Evolutionary conservation across 2,113 vertebrate genomes (phyloP).

Genomic region (Plectropomus leopardus): DNA sequence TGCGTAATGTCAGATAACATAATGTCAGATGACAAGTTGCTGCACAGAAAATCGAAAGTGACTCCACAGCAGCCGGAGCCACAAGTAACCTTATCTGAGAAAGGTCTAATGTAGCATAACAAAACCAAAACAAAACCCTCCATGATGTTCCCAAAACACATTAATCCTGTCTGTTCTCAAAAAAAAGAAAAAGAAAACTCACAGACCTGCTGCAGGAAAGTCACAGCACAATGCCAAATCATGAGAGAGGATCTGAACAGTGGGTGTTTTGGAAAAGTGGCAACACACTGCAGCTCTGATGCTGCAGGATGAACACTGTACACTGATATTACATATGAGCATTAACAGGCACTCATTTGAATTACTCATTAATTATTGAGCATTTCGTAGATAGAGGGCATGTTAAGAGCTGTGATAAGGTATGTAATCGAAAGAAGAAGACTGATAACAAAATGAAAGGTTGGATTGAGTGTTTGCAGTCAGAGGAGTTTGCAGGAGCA

Average conservation of each 20-base stretch:
- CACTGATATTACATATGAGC: background rate
- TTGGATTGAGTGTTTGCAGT: background rate
- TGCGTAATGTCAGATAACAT: background rate
- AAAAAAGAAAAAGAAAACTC: background rate
- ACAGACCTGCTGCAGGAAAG: slow-evolving; percentile 38
- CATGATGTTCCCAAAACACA: slow-evolving; percentile 48
- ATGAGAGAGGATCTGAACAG: slow-evolving; percentile 10
- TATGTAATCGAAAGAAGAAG: background rate
- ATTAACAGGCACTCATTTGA: background rate
- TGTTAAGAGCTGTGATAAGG: background rate
- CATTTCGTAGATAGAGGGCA: background rate
- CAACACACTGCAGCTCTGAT: slow-evolving; percentile 45
- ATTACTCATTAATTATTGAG: slow-evolving; percentile 1
- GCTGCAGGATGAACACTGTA: background rate
- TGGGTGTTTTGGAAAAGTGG: slow-evolving; percentile 54
- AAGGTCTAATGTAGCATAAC: background rate
- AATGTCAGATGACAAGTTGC: background rate
- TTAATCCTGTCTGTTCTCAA: slow-evolving; percentile 15
- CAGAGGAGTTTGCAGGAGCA: slow-evolving; percentile 15
- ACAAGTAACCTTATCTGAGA: slow-evolving; percentile 25
- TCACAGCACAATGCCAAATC: slow-evolving; percentile 49
- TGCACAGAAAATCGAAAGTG: slow-evolving; percentile 2
- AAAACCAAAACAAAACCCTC: slow-evolving; percentile 35
- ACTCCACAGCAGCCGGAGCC: background rate
- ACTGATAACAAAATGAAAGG: background rate